These are phyloP conservation scores for Gasteruption jaculator DNA, from an alignment of 2,888 invertebrate genomes.

Conservation along the genomic window DNA sequence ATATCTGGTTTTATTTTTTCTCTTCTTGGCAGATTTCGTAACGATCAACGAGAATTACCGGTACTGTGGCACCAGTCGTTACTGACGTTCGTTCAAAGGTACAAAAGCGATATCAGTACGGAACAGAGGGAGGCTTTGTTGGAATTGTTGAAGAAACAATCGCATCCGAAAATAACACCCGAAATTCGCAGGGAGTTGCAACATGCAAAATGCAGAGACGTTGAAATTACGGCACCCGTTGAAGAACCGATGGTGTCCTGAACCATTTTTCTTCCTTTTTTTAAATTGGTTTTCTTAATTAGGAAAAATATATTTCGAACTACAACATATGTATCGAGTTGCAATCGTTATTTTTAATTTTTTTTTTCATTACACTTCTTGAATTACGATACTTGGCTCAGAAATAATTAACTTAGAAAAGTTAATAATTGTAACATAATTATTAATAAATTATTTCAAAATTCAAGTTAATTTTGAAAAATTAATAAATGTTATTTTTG, in stretches of 20 bases:
- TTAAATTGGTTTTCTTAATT: no score
- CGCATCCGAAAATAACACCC: constrained; percentile 67
- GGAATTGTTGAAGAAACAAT: constrained; percentile 71
- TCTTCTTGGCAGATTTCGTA: constrained; percentile 88
- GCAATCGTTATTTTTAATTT: no score
- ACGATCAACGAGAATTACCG: constrained; percentile 79
- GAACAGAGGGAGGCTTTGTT: constrained; percentile 88
- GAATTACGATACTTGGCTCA: no score
- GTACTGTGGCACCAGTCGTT: constrained; percentile 97
- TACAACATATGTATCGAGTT: constrained; percentile 3
- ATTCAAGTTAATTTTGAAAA: no score
- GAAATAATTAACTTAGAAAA: no score
- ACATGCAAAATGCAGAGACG: constrained; percentile 75
- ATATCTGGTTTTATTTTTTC: constrained; percentile 27
- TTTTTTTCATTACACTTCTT: no score
- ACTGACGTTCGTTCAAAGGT: constrained; percentile 89
- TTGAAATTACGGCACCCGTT: constrained; percentile 54
- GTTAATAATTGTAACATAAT: no score
- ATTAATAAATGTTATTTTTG: no score
- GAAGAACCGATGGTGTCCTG: constrained; percentile 32
- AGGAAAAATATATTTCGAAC: constrained; percentile 5
- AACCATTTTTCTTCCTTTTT: constrained; percentile 12
- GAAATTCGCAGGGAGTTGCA: constrained; percentile 87
- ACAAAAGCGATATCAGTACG: constrained; percentile 89
- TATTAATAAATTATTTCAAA: no score